Evolutionary conservation across 2,113 vertebrate genomes (phyloP).

Genomic region (Silurus glanis): DNA sequence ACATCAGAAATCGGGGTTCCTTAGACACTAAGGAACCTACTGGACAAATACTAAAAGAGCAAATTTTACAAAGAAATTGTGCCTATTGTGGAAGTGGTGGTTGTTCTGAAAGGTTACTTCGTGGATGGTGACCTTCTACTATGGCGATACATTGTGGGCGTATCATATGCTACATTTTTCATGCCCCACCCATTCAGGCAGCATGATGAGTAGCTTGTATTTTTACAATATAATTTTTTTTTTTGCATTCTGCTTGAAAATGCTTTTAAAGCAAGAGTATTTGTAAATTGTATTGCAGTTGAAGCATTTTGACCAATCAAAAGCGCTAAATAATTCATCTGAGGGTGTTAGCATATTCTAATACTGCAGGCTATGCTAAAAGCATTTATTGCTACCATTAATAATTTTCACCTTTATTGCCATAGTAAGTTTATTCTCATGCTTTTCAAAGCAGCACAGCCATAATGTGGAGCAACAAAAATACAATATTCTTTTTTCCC

Average conservation of each 20-base stretch:
- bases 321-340: background rate
- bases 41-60: background rate
- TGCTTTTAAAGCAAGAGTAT: no score
- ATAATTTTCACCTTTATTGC: background rate
- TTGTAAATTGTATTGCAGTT: background rate
- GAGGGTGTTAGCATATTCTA: background rate
- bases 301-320: background rate
- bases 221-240: background rate
- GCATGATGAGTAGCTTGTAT: background rate
- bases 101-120: conserved; percentile 1
- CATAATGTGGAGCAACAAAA: background rate
- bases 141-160: background rate
- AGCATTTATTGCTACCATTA: background rate
- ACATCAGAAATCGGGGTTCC: background rate
- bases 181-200: background rate
- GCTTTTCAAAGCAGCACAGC: background rate
- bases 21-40: background rate
- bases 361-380: background rate
- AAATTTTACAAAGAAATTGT: background rate
- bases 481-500: background rate
- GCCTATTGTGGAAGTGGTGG: background rate
- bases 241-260: background rate
- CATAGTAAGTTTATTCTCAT: background rate
- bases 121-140: background rate
- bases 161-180: background rate